Conservation (phyloP, 2,888 invertebrate genomes). For the Odontocerum albicorne region DNA sequence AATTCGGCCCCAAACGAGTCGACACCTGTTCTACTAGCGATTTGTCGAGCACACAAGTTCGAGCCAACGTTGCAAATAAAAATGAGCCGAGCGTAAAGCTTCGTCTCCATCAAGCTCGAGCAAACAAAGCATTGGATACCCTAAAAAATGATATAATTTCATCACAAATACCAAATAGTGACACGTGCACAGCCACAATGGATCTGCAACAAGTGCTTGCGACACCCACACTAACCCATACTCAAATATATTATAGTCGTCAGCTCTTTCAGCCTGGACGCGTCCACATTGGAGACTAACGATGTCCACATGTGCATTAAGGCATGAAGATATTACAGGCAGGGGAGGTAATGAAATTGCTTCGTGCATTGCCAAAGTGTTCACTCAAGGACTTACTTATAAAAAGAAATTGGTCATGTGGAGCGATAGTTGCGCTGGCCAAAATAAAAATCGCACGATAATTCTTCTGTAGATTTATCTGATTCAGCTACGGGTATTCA, state of each 20-base stretch:
- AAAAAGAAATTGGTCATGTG: slow-evolving; percentile 35
- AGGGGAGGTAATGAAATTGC: slow-evolving; percentile 38
- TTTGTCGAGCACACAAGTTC: slow-evolving; percentile 11
- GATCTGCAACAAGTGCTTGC: slow-evolving; percentile 41
- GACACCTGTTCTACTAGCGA: slow-evolving; percentile 23
- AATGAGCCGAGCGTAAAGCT: slow-evolving; percentile 6
- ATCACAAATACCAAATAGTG: slow-evolving; percentile 35
- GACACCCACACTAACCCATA: slow-evolving; percentile 40
- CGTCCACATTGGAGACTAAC: slow-evolving; percentile 1
- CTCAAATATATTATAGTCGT: slow-evolving; percentile 40
- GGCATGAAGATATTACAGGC: slow-evolving; percentile 26
- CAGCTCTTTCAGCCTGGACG: too few species aligned
- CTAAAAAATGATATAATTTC: slow-evolving; percentile 34
- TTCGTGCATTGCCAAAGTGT: slow-evolving; percentile 22
- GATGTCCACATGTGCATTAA: neutral
- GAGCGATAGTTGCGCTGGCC: slow-evolving; percentile 36
- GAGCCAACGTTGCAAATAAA: slow-evolving; percentile 11
- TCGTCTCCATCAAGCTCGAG: slow-evolving; percentile 30
- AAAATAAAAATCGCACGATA: slow-evolving; percentile 40
- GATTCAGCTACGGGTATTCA: slow-evolving; percentile 22
- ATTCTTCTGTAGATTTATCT: slow-evolving; percentile 16
- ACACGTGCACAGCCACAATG: slow-evolving; percentile 33
- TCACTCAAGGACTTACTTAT: slow-evolving; percentile 1
- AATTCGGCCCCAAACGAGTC: slow-evolving; percentile 23
- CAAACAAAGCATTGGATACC: slow-evolving; percentile 23